Evolutionary conservation across 2,888 invertebrate genomes (phyloP).

Genomic region (Hedya salicella): DNA sequence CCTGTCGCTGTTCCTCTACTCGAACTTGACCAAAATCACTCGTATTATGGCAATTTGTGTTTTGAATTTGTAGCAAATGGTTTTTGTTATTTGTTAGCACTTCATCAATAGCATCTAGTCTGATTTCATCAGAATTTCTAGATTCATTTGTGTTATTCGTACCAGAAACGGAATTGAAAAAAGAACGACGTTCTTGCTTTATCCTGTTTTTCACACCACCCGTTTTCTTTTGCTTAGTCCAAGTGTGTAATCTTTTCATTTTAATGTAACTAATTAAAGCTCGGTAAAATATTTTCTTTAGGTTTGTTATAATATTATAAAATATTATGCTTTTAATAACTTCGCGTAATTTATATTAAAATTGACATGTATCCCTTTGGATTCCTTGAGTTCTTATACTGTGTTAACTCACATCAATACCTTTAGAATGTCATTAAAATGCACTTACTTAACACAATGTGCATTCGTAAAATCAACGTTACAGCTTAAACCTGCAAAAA

Average conservation of each 20-base stretch:
- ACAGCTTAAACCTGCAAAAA: too few species aligned
- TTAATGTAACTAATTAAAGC: constrained; percentile 1
- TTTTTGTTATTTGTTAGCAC: neutral
- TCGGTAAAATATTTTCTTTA: neutral
- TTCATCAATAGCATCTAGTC: neutral
- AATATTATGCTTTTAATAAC: too few species aligned
- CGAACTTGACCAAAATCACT: constrained; percentile 1
- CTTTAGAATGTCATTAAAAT: too few species aligned
- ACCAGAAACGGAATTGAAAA: constrained; percentile 2
- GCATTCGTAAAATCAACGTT: too few species aligned
- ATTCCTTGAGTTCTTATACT: too few species aligned
- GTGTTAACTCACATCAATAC: too few species aligned
- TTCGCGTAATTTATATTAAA: too few species aligned
- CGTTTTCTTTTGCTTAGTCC: constrained; percentile 4
- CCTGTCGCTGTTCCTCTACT: neutral
- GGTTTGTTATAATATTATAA: neutral
- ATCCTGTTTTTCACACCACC: constrained; percentile 7
- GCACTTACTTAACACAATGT: too few species aligned
- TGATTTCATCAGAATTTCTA: neutral
- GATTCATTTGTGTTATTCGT: constrained; percentile 5
- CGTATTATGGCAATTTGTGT: constrained; percentile 1
- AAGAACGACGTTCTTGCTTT: constrained; percentile 1
- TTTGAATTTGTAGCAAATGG: constrained; percentile 1
- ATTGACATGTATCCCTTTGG: too few species aligned
- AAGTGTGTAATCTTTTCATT: constrained; percentile 2